These are phyloP conservation scores for Amblyraja radiata DNA, from an alignment of 2,797 vertebrate species.

Conservation along the genomic window DNA sequence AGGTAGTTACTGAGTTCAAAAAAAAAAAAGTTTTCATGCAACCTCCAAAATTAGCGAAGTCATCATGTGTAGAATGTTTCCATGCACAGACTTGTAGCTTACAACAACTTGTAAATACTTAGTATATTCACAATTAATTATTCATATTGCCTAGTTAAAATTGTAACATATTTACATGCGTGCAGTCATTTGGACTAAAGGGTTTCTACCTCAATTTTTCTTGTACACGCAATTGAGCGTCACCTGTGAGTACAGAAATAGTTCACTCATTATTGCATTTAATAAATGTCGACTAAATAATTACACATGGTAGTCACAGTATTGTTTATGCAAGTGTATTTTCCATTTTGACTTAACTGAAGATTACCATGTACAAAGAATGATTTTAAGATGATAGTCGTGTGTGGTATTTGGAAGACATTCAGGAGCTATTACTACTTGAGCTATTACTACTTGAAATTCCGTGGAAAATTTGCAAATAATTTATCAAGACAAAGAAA, in stretches of 20 bases:
- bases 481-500: not conserved
- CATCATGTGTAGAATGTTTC: not conserved
- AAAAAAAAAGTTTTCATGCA: too few species aligned
- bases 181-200: not conserved
- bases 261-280: not conserved
- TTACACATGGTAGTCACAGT: not conserved
- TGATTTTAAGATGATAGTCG: not conserved
- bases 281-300: not conserved
- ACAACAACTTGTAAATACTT: not conserved
- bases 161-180: not conserved
- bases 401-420: not conserved
- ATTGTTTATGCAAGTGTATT: not conserved
- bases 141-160: conserved; percentile 10
- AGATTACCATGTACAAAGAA: not conserved
- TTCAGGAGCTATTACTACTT: not conserved
- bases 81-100: not conserved
- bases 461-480: not conserved
- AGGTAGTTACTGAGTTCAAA: conserved; percentile 46
- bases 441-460: not conserved
- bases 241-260: not conserved
- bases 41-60: not conserved
- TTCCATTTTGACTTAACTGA: not conserved
- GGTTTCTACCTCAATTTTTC: not conserved
- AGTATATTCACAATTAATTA: not conserved
- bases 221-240: not conserved